Base-by-base conservation (phyloP, 2,888 invertebrate genomes). In the Drosophila niveifrons region DNA sequence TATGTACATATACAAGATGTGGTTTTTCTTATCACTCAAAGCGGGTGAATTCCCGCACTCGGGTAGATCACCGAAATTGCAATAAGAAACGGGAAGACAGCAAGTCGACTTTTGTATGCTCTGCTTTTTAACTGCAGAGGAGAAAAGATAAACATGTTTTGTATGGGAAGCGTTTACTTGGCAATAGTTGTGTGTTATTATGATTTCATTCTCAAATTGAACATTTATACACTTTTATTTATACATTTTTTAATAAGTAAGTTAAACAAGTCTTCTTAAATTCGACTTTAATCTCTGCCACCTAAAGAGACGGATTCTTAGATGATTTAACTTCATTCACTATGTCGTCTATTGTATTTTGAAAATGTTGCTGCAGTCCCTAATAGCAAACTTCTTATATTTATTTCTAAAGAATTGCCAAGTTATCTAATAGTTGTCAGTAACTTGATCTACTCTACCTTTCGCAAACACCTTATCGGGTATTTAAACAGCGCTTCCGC, bases 1-100 rank as follows among this genome's bases (percentile, higher is more conserved):
- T 43, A 72, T 53, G 23, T 67, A 23, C 23, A 23, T 23, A n/a
- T 57, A 64, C 34, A 31, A 47, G 50, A 31, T 43, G 17, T 56
- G 23, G 47, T 31, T 55, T 18, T 1, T 41, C 67, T 75, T 75
- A 75, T 75, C 75, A 39, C 44, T 74, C 13, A 8, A 41, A 43
- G 62, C 51, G 63, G 63, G 76, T 76, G 53, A 48, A 61, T 76
- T 80, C 76, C 76, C 76, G 29, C 15, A 15, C 34, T n/a, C 23
- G 79, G 66, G 76, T 75, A 76, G 36, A 66, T 79, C 61, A 66
- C 75, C 71, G 57, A 57, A 61, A 53, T n/a, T 47, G 29, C 10
- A 1, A 34, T 18, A 3, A 1, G 7, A 46, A 23, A 50, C 8
- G 0, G 3, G 34, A 8, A 31, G 0, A 2, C 2, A 31, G 15